phyloP scores from a whole-genome alignment of 2,888 invertebrate genomes.

The Griposia aprilina region DNA sequence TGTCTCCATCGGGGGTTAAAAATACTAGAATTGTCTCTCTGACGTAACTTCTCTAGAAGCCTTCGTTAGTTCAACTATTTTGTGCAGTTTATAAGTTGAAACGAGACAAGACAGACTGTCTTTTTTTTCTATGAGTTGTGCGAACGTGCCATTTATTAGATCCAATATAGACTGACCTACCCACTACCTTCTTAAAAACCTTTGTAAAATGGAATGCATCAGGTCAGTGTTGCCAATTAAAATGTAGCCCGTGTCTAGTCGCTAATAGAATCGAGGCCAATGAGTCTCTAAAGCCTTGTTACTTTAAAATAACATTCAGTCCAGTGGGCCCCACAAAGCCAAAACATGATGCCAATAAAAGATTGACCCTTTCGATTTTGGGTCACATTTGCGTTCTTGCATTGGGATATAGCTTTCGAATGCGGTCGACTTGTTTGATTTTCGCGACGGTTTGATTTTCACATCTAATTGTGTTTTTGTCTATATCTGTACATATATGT shows the following conservation, averaged over 20 bases:
- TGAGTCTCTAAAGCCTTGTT: constrained; percentile 4
- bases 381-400: constrained; percentile 1
- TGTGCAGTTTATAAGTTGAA: neutral
- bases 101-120: neutral
- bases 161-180: neutral
- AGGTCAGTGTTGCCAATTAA: neutral
- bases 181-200: neutral
- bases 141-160: neutral
- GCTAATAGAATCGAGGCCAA: constrained; percentile 1
- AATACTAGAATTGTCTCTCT: too few species aligned
- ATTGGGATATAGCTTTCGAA: neutral
- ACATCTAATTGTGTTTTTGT: neutral
- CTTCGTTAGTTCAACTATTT: neutral
- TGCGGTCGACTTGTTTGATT: neutral
- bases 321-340: neutral
- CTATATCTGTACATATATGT: too few species aligned
- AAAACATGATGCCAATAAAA: neutral
- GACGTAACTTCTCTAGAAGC: neutral
- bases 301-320: constrained; percentile 23
- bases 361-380: constrained; percentile 18
- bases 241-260: neutral
- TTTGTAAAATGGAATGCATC: neutral
- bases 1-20: too few species aligned
- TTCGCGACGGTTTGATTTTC: neutral
- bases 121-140: neutral